Percentiles rank a stretch among this genome's conserved stretches.
phyloP scores from a whole-genome alignment of 2,888 invertebrate genomes.

The Hyposoter didymator region DNA sequence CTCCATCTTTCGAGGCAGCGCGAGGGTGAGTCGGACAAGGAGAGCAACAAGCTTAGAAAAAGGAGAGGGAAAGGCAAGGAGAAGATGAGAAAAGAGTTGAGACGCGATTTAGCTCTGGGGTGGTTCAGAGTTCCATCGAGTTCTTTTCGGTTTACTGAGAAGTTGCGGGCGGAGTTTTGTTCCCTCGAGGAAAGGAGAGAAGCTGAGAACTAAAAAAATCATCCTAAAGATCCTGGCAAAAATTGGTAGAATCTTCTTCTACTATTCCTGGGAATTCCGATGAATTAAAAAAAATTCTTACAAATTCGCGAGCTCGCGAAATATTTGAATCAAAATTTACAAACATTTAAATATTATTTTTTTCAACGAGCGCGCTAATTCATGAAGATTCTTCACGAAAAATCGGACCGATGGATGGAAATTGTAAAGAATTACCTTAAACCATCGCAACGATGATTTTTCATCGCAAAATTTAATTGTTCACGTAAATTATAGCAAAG shows the following conservation, averaged over 20 bases:
- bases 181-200: slow-evolving; percentile 47
- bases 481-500: not conserved
- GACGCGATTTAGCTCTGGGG: slow-evolving; percentile 40
- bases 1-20: slow-evolving; percentile 18
- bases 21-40: slow-evolving; percentile 38
- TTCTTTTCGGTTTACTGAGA: slow-evolving; percentile 68
- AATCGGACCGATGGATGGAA: not conserved
- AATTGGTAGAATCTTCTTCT: slow-evolving; percentile 44
- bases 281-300: not conserved
- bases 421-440: not conserved
- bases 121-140: slow-evolving; percentile 40
- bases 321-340: not conserved
- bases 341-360: not conserved
- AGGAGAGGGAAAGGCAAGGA: slow-evolving; percentile 9
- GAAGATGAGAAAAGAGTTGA: slow-evolving; percentile 51
- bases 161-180: slow-evolving; percentile 73
- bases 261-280: slow-evolving; percentile 59
- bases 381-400: not conserved
- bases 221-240: slow-evolving; percentile 40
- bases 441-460: not conserved
- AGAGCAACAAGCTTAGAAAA: slow-evolving; percentile 12
- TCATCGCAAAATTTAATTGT: not conserved
- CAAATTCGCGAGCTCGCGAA: slow-evolving; percentile 24
- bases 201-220: not conserved
- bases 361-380: not conserved